These are phyloP conservation scores for Brachypterus glaber DNA, from an alignment of 2,888 invertebrate genomes.

Conservation along the genomic window DNA sequence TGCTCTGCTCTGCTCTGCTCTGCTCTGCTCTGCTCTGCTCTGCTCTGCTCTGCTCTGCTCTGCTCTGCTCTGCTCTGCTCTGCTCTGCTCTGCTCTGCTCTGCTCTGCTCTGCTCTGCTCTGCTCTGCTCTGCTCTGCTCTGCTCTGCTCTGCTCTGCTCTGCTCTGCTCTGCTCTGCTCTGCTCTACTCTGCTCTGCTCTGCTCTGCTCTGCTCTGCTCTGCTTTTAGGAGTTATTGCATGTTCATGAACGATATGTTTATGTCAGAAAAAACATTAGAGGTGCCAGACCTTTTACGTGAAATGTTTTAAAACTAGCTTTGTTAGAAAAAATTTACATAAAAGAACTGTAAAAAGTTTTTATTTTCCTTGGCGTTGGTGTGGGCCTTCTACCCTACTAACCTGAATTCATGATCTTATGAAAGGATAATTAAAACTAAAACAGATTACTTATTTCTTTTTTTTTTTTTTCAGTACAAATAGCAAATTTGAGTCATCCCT, in stretches of 20 bases:
- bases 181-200: slow-evolving; percentile 3
- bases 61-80: slow-evolving; percentile 3
- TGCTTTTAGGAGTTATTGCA: too few relatives aligned
- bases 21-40: slow-evolving; percentile 3
- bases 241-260: too few relatives aligned
- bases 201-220: slow-evolving; percentile 3
- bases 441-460: too few relatives aligned
- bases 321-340: too few relatives aligned
- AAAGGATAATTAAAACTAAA: too few relatives aligned
- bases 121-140: slow-evolving; percentile 3
- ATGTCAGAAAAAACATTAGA: too few relatives aligned
- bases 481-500: slow-evolving; percentile 84
- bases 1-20: slow-evolving; percentile 3
- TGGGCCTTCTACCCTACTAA: too few relatives aligned
- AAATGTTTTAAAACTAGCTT: too few relatives aligned
- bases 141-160: slow-evolving; percentile 3
- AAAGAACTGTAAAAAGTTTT: too few relatives aligned
- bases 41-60: slow-evolving; percentile 3
- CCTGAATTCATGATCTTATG: too few relatives aligned
- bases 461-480: slow-evolving; percentile 63
- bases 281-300: too few relatives aligned
- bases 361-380: too few relatives aligned
- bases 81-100: slow-evolving; percentile 3
- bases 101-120: slow-evolving; percentile 3
- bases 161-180: slow-evolving; percentile 3